Evolutionary conservation across 2,888 invertebrate genomes (phyloP), one percentile per base, ranked within the genome.

Genomic region (Synanthedon myopaeformis): DNA sequence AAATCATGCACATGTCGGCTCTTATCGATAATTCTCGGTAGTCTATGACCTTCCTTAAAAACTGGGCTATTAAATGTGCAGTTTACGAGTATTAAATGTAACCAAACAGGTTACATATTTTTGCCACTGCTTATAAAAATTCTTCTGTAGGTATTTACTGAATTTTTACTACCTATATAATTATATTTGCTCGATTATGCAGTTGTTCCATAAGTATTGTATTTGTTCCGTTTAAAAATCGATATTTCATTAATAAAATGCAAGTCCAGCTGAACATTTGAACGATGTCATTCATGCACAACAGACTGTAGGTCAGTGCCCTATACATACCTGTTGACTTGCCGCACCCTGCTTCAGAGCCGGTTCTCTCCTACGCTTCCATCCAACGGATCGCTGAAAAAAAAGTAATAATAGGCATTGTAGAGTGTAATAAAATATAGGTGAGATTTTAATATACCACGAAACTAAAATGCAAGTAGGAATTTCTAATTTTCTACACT

Each of bases 231-330:
- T 55, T 63, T 56, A 45, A 56, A 62, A 69, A 67, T 65, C 62
- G 59, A 66, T 65, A 62, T 61, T 65, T 64, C 61, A 67, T 69
- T 70, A 70, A 67, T 61, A 61, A 60, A 59, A 55, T 58, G 57
- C 54, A 49, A 42, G 19, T 13, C 63, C 68, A 74, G 76, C 72
- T 74, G 73, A 70, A 73, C 64, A 64, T 56, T 63, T 59, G 55
- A 35, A 51, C n/a, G 13, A 12, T 49, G 49, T 12, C 49, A 49
- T 52, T 56, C 54, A 54, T 74, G 76, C 75, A 69, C 62, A 67
- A 72, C 61, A 69, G 70, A 66, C 73, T 76, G 74, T 82, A 76
- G 86, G 86, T 86, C 86, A 85, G 75, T 86, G 86, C 82, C 85
- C 85, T 75, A 71, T 74, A 70, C 73, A 74, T 82, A 83, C 86